Percentiles rank a stretch among this genome's conserved stretches.
Conservation (phyloP, 2,113 vertebrate species). For the Meriones unguiculatus region DNA sequence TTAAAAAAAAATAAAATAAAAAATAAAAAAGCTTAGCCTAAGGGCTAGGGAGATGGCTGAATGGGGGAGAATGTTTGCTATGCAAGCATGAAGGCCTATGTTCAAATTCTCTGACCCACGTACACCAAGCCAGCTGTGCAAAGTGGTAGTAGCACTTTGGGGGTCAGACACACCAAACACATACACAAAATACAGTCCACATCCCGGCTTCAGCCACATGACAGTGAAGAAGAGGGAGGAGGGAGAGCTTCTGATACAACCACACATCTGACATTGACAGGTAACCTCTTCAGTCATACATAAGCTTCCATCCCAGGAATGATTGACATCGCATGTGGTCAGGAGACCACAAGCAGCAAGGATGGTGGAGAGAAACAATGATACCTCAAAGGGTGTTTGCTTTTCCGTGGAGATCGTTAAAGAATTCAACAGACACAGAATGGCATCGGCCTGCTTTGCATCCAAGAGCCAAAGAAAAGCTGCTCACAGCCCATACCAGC, state of each 20-base stretch:
- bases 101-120: not conserved
- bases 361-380: not conserved
- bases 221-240: not conserved
- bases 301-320: not conserved
- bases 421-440: not conserved
- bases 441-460: accelerated
- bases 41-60: not conserved
- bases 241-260: not conserved
- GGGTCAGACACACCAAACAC: not conserved
- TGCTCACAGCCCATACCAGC: not conserved
- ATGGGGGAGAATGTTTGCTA: not conserved
- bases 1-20: no score
- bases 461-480: not conserved
- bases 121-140: not conserved
- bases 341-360: not conserved
- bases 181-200: not conserved
- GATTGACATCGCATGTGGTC: accelerated
- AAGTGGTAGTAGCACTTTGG: not conserved
- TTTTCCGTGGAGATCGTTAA: not conserved
- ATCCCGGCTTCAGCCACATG: not conserved
- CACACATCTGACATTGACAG: not conserved
- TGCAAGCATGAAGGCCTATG: not conserved
- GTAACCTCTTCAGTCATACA: no score
- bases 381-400: not conserved
- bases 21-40: not conserved